A percentile compares a stretch with the other conserved stretches of the same genome.
These are phyloP conservation scores for Epinephelus cyanopodus DNA, from an alignment of 2,113 vertebrate species.

Conservation along the genomic window DNA sequence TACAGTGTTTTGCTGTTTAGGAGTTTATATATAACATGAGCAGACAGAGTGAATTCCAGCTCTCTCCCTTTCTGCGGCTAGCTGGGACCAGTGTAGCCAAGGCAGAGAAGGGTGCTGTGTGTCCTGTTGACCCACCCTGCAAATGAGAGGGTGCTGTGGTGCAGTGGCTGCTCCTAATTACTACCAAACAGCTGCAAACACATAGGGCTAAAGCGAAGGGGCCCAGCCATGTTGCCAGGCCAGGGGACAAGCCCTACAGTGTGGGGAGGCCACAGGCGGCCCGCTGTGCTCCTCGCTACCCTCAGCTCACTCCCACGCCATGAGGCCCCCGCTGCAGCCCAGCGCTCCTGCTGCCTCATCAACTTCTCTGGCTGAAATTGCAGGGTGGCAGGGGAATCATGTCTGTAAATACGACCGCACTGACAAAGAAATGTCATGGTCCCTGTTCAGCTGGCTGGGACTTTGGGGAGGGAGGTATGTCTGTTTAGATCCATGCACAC, in stretches of 20 bases:
- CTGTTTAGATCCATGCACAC: conserved; percentile 72
- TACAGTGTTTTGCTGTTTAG: conserved; percentile 71
- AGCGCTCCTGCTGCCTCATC: conserved; percentile 82
- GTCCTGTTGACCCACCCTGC: conserved; percentile 84
- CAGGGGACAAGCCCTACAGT: conserved; percentile 76
- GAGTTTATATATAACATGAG: conserved; percentile 82
- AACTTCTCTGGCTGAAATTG: conserved; percentile 81
- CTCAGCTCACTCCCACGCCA: conserved; percentile 74
- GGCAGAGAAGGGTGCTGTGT: conserved; percentile 75
- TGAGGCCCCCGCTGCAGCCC: conserved; percentile 64
- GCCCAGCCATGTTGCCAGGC: conserved; percentile 61
- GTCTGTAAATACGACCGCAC: conserved; percentile 81
- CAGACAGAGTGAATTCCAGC: conserved; percentile 80
- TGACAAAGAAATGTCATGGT: conserved; percentile 82
- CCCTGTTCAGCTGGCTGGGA: conserved; percentile 69
- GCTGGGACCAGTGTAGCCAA: conserved; percentile 63
- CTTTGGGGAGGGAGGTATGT: conserved; percentile 73
- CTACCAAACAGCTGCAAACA: conserved; percentile 82
- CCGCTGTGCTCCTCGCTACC: conserved; percentile 66
- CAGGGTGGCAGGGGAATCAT: conserved; percentile 80
- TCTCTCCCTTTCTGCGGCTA: conserved; percentile 77
- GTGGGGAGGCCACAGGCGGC: conserved; percentile 73
- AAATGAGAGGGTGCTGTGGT: conserved; percentile 86
- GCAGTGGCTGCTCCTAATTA: conserved; percentile 84
- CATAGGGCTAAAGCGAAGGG: conserved; percentile 66